These are phyloP conservation scores for Thomomys bottae DNA, from an alignment of 2,113 vertebrate species.

Conservation along the genomic window DNA sequence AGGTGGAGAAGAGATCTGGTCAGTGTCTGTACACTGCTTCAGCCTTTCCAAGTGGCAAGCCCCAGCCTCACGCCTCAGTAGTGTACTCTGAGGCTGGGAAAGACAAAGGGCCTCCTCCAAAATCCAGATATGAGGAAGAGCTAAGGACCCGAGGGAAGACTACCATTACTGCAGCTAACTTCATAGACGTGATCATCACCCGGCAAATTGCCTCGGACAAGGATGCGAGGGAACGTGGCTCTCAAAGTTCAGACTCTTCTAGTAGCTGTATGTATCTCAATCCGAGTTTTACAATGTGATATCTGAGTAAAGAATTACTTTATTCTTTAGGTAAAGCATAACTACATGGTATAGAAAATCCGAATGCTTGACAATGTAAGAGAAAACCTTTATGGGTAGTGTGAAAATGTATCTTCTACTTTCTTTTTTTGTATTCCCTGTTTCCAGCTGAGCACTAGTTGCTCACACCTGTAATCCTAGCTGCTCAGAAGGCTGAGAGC, in stretches of 20 bases:
- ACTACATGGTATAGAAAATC: background rate
- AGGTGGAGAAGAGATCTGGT: constrained; percentile 89
- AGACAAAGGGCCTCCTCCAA: constrained; percentile 94
- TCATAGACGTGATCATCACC: constrained; percentile 99
- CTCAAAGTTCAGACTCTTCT: constrained; percentile 97
- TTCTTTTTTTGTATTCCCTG: background rate
- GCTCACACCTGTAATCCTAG: too few species aligned
- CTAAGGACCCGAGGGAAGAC: constrained; percentile 97
- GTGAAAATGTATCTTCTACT: constrained; percentile 41
- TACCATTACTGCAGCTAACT: constrained; percentile 98
- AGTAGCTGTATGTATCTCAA: constrained; percentile 92
- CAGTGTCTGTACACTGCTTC: constrained; percentile 88
- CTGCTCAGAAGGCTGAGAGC: too few species aligned
- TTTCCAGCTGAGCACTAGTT: too few species aligned
- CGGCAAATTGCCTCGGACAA: constrained; percentile 98
- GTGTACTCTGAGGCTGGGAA: constrained; percentile 92
- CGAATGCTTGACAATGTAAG: constrained; percentile 29
- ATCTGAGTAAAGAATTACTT: constrained; percentile 64
- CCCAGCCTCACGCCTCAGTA: constrained; percentile 88
- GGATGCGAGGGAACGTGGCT: constrained; percentile 94
- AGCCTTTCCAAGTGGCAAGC: constrained; percentile 89
- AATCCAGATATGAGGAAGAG: constrained; percentile 98
- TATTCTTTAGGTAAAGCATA: constrained; percentile 48
- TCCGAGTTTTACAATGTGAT: constrained; percentile 63
- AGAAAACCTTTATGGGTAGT: constrained; percentile 27